Percentiles rank a stretch among this genome's conserved stretches.
phyloP scores from a whole-genome alignment of 2,888 invertebrate genomes.

The Rotaria macrura region DNA sequence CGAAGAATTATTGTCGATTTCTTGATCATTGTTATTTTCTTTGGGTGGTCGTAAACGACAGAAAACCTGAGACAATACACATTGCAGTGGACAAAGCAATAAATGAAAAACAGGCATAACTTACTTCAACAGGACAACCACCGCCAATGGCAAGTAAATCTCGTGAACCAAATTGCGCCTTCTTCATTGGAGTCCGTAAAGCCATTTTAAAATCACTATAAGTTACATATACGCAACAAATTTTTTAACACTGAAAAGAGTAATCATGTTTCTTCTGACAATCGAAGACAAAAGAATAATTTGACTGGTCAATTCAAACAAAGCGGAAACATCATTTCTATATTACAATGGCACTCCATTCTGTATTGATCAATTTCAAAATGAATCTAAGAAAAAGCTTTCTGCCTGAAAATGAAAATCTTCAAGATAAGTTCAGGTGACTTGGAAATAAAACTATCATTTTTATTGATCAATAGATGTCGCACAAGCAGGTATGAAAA shows the following conservation, averaged over 20 bases:
- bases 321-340: neutral
- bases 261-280: neutral
- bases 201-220: neutral
- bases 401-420: neutral
- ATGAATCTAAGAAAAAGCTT: neutral
- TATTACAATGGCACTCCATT: neutral
- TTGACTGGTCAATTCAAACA: neutral
- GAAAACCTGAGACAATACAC: neutral
- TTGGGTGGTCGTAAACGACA: conserved; percentile 1
- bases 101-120: neutral
- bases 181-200: conserved; percentile 15
- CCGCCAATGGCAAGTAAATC: neutral
- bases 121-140: conserved; percentile 8
- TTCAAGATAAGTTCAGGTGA: neutral
- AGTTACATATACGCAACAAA: neutral
- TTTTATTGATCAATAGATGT: neutral
- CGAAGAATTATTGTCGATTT: neutral
- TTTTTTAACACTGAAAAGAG: neutral
- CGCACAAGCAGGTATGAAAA: neutral
- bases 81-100: too few relatives aligned
- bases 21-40: neutral
- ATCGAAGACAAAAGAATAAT: neutral
- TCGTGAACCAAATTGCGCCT: neutral
- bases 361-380: neutral
- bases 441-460: too few relatives aligned